Evolutionary conservation across 2,113 vertebrate species (phyloP), one percentile per base, ranked within the genome.

Genomic region (Cephalopholis sonnerati): DNA sequence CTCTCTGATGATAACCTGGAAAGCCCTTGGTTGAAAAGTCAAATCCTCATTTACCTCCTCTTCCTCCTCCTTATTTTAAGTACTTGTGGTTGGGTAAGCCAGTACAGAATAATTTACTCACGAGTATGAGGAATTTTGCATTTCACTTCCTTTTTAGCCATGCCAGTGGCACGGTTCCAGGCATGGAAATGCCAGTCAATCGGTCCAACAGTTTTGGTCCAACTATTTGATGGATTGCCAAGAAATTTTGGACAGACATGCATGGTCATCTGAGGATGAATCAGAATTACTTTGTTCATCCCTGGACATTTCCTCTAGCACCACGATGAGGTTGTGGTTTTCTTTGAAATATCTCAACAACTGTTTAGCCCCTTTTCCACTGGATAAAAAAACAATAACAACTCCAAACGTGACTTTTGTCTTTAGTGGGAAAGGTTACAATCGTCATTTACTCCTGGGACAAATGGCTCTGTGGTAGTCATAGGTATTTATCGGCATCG

Each of bases 21-120:
- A 59, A 78, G 69, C 51, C 36, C 61, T 77, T 27, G 9, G 73
- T 48, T 64, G 71, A 77, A 76, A 77, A 81, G 46, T 66, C 62
- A 79, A 81, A 74, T 63, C 54, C 54, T 80, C 55, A 64, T 78
- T 65, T 71, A 24, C 17, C 13, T 44, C 50, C 18, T 73, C 48
- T 36, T 17, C 27, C 48, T 54, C 4, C 54, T 79, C 32, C 41
- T n/a, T 29, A 55, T 66, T 77, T 54, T 74, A 3, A 51, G 41
- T 15, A 55, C 53, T 63, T 72, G 70, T 74, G 55, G n/a, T 67
- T 13, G 27, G 41, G 18, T 13, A 71, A 24, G 11, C 69, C 27
- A 62, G 25, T 75, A 65, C 57, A 62, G 36, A 67, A 32, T 54
- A 22, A 53, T 50, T 64, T 64, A 72, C 50, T 81, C 29, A 51